Base-by-base conservation (phyloP, 1,140 invertebrate genomes). In the Anastrepha obliqua region DNA sequence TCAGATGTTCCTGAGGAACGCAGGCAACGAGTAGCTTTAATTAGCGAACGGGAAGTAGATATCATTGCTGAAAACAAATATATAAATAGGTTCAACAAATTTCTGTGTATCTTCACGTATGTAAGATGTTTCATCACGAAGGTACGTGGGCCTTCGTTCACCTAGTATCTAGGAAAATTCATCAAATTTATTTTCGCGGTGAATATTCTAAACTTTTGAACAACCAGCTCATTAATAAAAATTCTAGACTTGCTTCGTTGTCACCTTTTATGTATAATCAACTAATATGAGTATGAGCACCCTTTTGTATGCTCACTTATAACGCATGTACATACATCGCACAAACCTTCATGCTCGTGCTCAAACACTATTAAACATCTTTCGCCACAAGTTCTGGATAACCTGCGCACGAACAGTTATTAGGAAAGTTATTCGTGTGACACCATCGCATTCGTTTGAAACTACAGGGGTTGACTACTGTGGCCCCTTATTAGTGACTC, bases 201-300 rank as follows among this genome's bases (percentile, higher is more conserved):
- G 62, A 86, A 65, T 13, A 64, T 65, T 39, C 3, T n/a, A 64
- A 60, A 17, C 9, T 86, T 4, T 6, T 65, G 9, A 15, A 15
- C 13, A 65, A 67, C 51, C 42, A 86, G 8, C 62, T 7, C 15
- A 15, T 86, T 17, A 44, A 67, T 67, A 44, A 17, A 11, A 65
- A 39, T 3, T 65, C 42, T 8, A 86, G 47, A 9, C 20, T 67
- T 29, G 39, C 29, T 13, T 58, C 47, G 13, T 29, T 86, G 20
- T 29, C 85, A 29, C 85, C 85, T 3, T 86, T 86, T 86, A 11
- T 86, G 39, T 39, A 64, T 55, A 17, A 87, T 20, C 60, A 20
- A 44, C 5, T 88, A 20, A 42, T 86, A 39, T 59, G 81, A 39
- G 74, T 86, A 47, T 74, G 81, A 59, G 81, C 60, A 87, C 47